These are phyloP conservation scores for Petromus typicus DNA, from an alignment of 2,113 vertebrate genomes.

Conservation along the genomic window DNA sequence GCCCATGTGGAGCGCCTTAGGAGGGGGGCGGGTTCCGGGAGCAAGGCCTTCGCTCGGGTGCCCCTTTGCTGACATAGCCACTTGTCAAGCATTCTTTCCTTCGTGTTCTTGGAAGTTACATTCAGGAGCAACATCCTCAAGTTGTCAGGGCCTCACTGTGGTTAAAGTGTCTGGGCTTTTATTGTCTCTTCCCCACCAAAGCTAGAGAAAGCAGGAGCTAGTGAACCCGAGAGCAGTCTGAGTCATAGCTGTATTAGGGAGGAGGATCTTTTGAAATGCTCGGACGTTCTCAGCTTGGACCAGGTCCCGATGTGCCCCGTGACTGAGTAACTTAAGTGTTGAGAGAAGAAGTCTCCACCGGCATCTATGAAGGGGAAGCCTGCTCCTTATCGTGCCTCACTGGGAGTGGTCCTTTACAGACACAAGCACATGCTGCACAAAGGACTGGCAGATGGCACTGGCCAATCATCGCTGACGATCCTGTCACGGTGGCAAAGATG, in stretches of 20 bases:
- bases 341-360: slow-evolving; percentile 82
- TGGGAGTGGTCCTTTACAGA: slow-evolving; percentile 72
- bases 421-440: not conserved
- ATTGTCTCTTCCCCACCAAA: not conserved
- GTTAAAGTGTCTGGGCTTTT: not conserved
- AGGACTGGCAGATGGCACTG: not conserved
- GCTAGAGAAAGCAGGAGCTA: slow-evolving; percentile 46
- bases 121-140: not conserved
- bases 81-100: not conserved
- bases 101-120: not conserved
- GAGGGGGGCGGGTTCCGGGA: not conserved
- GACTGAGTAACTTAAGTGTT: slow-evolving; percentile 83
- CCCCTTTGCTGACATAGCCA: not conserved
- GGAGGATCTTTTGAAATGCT: slow-evolving; percentile 75
- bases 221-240: slow-evolving; percentile 40
- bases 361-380: slow-evolving; percentile 84
- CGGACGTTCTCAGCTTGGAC: slow-evolving; percentile 78
- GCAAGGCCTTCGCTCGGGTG: not conserved
- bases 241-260: slow-evolving; percentile 56
- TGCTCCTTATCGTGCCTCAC: slow-evolving; percentile 81
- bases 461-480: not conserved
- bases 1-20: not conserved
- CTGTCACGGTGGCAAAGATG: not conserved
- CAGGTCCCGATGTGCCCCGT: slow-evolving; percentile 82
- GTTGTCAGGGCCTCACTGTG: not conserved